phyloP scores from a whole-genome alignment of 2,113 vertebrate genomes.

The Hypomesus transpacificus region DNA sequence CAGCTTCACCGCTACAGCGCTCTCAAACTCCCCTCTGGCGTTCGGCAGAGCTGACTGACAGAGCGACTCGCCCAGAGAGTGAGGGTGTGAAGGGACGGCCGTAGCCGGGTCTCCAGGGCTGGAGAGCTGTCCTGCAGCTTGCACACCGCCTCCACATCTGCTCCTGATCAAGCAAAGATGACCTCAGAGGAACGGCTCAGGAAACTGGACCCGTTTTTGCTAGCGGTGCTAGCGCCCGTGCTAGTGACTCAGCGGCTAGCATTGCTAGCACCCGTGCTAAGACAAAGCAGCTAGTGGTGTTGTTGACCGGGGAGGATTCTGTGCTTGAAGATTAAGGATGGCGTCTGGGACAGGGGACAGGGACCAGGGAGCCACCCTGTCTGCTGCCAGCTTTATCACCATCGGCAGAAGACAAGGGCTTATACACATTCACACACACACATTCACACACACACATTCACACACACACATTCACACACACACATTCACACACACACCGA shows the following conservation, averaged over 20 bases:
- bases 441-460: background rate
- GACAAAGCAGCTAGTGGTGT: background rate
- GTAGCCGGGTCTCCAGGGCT: conserved; percentile 3
- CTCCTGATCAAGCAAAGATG: conserved; percentile 58
- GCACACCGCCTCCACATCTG: conserved; percentile 61
- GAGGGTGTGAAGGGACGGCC: conserved; percentile 30
- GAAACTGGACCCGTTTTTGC: conserved; percentile 40
- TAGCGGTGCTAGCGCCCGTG: conserved; percentile 34
- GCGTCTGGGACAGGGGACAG: conserved; percentile 39
- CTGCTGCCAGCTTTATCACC: conserved; percentile 30
- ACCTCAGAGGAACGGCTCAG: conserved; percentile 59
- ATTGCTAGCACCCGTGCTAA: background rate
- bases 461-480: background rate
- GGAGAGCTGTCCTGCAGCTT: conserved; percentile 34
- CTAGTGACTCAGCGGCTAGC: conserved; percentile 30
- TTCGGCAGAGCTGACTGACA: conserved; percentile 33
- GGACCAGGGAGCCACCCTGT: conserved; percentile 40
- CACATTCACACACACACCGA: too few species aligned
- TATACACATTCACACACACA: background rate
- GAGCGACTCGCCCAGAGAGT: conserved; percentile 21
- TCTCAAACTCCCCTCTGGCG: background rate
- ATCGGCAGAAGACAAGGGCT: conserved; percentile 28
- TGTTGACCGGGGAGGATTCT: conserved; percentile 20
- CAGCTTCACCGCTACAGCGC: too few species aligned
- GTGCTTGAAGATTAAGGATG: conserved; percentile 17